Conservation (phyloP, 1,140 invertebrate genomes). For the Dinoponera quadriceps region DNA sequence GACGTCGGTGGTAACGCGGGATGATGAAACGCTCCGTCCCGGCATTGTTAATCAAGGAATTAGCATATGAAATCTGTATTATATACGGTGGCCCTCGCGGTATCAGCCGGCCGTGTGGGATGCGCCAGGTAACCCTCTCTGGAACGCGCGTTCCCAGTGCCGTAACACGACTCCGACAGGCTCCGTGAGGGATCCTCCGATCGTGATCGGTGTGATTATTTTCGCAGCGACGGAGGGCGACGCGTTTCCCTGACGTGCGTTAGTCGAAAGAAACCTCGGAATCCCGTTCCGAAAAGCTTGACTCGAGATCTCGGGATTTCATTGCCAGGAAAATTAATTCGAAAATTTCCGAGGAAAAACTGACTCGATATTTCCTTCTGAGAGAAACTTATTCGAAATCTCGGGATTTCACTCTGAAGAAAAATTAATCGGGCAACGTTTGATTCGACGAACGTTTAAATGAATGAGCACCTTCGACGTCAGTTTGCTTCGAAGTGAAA, state of each 20-base stretch:
- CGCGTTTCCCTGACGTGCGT: too few relatives aligned
- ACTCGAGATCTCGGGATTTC: too few relatives aligned
- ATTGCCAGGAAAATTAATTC: too few relatives aligned
- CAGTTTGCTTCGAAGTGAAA: too few relatives aligned
- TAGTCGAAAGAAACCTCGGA: too few relatives aligned
- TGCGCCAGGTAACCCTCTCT: conserved; percentile 61
- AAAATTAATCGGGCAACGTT: too few relatives aligned
- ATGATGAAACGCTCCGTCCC: conserved; percentile 78
- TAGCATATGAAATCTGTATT: conserved; percentile 83
- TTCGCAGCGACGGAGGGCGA: background rate
- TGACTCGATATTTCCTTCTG: too few relatives aligned
- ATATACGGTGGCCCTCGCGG: conserved; percentile 66
- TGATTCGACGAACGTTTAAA: background rate
- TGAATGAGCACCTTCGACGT: too few relatives aligned
- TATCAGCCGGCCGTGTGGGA: conserved; percentile 59
- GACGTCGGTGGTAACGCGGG: conserved; percentile 73
- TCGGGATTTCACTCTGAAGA: background rate
- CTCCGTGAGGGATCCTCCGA: background rate
- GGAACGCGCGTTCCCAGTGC: conserved; percentile 40
- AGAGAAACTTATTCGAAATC: too few relatives aligned
- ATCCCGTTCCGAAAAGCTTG: too few relatives aligned
- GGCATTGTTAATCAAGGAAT: conserved; percentile 83
- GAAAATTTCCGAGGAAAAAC: too few relatives aligned
- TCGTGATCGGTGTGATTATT: background rate
- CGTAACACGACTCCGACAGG: background rate